Conservation (phyloP, 2,888 invertebrate genomes). For the Leptinotarsa rubiginosa region DNA sequence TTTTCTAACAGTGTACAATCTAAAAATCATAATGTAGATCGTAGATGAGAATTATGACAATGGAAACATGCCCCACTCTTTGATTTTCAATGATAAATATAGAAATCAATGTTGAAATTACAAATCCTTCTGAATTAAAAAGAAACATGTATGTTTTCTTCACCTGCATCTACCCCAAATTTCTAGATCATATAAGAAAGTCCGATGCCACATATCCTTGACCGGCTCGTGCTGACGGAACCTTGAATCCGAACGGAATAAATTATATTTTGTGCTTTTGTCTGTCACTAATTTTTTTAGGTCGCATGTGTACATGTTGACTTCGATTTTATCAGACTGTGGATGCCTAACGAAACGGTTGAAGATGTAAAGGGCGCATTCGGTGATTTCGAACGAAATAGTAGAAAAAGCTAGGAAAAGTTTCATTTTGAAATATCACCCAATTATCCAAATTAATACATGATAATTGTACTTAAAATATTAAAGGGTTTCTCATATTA, state of each 20-base stretch:
- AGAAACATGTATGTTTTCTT: not conserved
- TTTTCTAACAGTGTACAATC: too few species aligned
- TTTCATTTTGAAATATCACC: too few species aligned
- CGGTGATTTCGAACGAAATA: not conserved
- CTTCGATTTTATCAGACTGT: not conserved
- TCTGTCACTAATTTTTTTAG: constrained; percentile 6
- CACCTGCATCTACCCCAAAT: not conserved
- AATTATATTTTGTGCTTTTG: constrained; percentile 8
- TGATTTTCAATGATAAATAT: too few species aligned
- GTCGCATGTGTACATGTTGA: constrained; percentile 9
- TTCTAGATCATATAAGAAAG: not conserved
- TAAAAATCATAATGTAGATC: too few species aligned
- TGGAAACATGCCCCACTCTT: too few species aligned
- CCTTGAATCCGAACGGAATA: constrained; percentile 7
- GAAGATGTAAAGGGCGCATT: not conserved
- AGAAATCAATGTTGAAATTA: too few species aligned
- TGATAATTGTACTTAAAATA: too few species aligned
- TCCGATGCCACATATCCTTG: constrained; percentile 7
- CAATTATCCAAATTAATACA: too few species aligned
- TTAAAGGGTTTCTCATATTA: too few species aligned
- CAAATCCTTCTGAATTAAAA: not conserved
- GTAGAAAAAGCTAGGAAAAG: too few species aligned
- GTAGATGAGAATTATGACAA: too few species aligned
- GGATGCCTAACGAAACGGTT: not conserved
- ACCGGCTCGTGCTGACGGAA: constrained; percentile 9